Evolutionary conservation across 92 coral and sea anemone genomes (phyloP).

Genomic region (Scolanthus callimorphus): DNA sequence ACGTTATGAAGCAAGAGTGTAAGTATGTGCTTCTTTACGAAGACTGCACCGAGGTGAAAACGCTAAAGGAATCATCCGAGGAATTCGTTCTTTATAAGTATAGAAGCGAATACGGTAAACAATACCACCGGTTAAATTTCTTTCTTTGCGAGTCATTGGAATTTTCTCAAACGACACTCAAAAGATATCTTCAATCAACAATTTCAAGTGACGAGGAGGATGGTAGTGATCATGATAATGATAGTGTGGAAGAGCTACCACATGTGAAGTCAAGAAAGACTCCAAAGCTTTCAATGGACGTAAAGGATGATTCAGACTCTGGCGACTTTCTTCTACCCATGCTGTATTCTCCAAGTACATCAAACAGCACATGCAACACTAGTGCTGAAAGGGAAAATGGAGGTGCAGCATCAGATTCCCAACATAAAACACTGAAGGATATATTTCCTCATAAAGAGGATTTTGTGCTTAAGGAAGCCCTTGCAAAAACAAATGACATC

Average conservation of each 20-base stretch:
- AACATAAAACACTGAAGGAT: no score
- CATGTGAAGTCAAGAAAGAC: slow-evolving; percentile 3
- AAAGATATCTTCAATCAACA: slow-evolving; percentile 18
- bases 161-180: slow-evolving; percentile 21
- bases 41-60: slow-evolving; percentile 29
- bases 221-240: no score
- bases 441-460: no score
- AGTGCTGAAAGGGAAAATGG: slow-evolving; percentile 6
- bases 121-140: slow-evolving; percentile 41
- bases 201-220: slow-evolving; percentile 23
- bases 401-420: no score
- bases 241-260: slow-evolving; percentile 5
- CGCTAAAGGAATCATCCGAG: slow-evolving; percentile 41
- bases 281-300: slow-evolving; percentile 5
- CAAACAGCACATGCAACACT: slow-evolving; percentile 13
- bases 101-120: slow-evolving; percentile 47
- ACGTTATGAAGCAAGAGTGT: slow-evolving; percentile 11
- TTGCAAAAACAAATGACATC: slow-evolving; percentile 24
- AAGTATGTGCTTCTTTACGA: slow-evolving; percentile 4
- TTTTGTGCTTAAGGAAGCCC: slow-evolving; percentile 18
- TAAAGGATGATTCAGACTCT: slow-evolving; percentile 19
- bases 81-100: slow-evolving; percentile 34
- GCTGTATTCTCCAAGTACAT: slow-evolving; percentile 18
- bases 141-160: slow-evolving; percentile 41
- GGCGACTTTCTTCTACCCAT: slow-evolving; percentile 6